Evolutionary conservation across 2,797 vertebrate genomes (phyloP), one percentile per base, ranked within the genome.

Genomic region (Epinephelus awoara): DNA sequence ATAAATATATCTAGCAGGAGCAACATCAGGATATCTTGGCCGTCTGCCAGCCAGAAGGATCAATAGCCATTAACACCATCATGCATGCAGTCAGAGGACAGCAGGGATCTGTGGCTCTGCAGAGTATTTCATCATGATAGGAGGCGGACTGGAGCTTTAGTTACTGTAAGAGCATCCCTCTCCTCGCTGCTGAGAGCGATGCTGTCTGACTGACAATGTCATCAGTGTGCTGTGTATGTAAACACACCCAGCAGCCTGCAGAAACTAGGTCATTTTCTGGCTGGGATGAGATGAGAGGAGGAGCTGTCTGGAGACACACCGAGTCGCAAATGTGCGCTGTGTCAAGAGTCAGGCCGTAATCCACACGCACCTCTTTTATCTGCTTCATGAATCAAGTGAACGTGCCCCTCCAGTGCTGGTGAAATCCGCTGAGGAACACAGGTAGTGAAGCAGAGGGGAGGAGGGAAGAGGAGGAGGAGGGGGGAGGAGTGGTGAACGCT

Each of bases 231-330:
- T 21, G 84, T 55, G 77, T 80, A 88, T 89, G 91, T 89, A 91
- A 90, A 92, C 76, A 91, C 83, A 85, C 59, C 63, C 86, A 79
- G 83, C 85, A 84, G 88, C 83, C 84, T 8, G 70, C 40, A 84
- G 83, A 90, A 94, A 89, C 89, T 94, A 71, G 93, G 92, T 94
- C 90, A 92, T 83, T 83, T 89, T 87, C 86, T 72, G 77, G 66
- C 78, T 79, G 83, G 72, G 84, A 88, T 82, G 80, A 85, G 83
- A 83, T 52, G 83, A 88, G 83, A 85, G 73, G 78, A 80, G 87
- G 72, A 55, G 72, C 67, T 13, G 84, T 87, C 85, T 78, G 79
- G 80, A 89, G 88, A 83, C 62, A 55, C 75, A 64, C 47, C 11
- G 54, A 66, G 77, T 56, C 49, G 51, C 52, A 63, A 85, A 86